Base-by-base conservation (phyloP, 2,113 vertebrate genomes). In the Cyprinodon tularosa region DNA sequence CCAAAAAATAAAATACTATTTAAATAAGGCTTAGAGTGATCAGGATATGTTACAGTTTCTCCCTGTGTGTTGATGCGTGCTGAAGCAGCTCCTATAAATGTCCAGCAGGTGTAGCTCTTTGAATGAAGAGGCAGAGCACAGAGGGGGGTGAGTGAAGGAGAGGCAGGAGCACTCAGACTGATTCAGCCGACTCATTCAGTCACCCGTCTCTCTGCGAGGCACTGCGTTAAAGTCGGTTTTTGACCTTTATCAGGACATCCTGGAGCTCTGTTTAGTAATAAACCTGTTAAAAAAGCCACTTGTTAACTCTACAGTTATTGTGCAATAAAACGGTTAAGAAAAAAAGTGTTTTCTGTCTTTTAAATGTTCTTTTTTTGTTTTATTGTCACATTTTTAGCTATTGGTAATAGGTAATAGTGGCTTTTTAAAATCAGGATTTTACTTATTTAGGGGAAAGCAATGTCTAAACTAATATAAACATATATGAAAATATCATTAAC, bases 91-190 rank as follows among this genome's bases (percentile, higher is more conserved):
- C 71, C 70, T 68, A 11, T 3, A 50, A 81, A 77, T 22, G 82
- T 77, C 88, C 91, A 90, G 91, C 87, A 92, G 89, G 92, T 89
- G 90, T 89, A 92, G 91, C 89, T 84, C 75, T 89, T 10, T 64
- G 64, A 63, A 81, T 81, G 44, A 69, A 65, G 68, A 80, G 78
- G 60, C 62, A 76, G 73, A 47, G 77, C 64, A 57, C 50, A 20
- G 50, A n/a, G 14, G 50, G 50, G 17, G n/a, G 78, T 59, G n/a
- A 71, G 36, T 38, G 45, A 38, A 11, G 6, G 78, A 45, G 69
- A 37, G 13, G 65, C 47, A 70, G 75, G 72, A 75, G 81, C 76
- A 81, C 79, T 76, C 66, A 12, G 71, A 78, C 85, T 84, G 74
- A 88, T 86, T 39, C 3, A 65, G 72, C 69, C 36, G 62, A 78